Evolutionary conservation across 2,113 vertebrate species (phyloP), one percentile per base, ranked within the genome.

Genomic region (Pontoporia blainvillei): DNA sequence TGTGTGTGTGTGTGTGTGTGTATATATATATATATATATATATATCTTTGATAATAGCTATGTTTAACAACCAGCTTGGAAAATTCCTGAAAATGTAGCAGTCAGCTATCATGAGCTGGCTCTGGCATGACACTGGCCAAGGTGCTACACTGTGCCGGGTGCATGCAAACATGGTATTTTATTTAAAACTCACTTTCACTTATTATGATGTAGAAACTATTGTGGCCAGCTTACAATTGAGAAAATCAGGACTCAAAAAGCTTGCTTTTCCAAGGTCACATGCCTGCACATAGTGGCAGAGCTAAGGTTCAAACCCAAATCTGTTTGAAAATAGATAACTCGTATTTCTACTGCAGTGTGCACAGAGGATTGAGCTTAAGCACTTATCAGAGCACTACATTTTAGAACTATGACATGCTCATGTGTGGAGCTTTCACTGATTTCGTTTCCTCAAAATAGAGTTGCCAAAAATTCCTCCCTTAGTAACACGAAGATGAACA

Each of bases 181-280:
- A 76, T 54, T 93, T 90, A 94, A 79, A n/a, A 78, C 5, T n/a
- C 59, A 84, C 67, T 91, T 73, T 93, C 31, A 67, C 36, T 61
- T 78, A 39, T 73, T 71, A 14, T 6, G 1, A 57, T 31, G 0
- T 49, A 52, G 27, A n/a, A 71, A 94, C 59, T 90, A 29, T n/a
- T 10, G 15, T 20, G 25, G 11, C 34, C 36, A 52, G 14, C 8
- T 84, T 49, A 90, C 12, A 41, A 0, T 39, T 61, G 69, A 96
- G 52, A 62, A 97, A 69, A 61, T 8, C 23, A 14, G 12, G 5
- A 18, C 83, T 86, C n/a, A 31, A 2, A 88, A 61, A 69, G 5
- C 36, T 91, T 81, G 12, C 21, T 81, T 86, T 89, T 75, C 41
- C 13, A 81, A 12, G 59, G 20, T 49, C 27, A 10, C 3, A 23